Base-by-base conservation (phyloP, 1,140 invertebrate species). In the Nixonia krombeini region DNA sequence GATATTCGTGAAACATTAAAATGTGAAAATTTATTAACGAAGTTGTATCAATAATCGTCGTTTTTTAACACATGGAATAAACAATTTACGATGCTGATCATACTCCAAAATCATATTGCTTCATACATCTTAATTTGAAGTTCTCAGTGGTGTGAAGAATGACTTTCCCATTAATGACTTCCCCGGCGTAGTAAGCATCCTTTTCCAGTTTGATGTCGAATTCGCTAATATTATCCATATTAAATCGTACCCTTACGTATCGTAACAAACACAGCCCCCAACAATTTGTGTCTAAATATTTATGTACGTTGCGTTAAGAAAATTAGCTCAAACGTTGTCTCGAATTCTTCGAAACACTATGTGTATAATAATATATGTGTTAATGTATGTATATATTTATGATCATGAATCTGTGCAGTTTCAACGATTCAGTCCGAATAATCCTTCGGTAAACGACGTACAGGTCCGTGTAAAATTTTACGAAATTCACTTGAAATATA, bases 181-280 rank as follows among this genome's bases (percentile, higher is more conserved):
- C 92, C 0, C 92, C 92, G 23, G 92, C 91, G 76, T 93, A 93
- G 81, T 92, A 93, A 81, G 90, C 87, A 73, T 92, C 91, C 70
- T 90, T 91, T 72, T 93, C 91, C 33, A 94, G 79, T 63, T 90
- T 87, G 57, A 94, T 92, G 75, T 94, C 92, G 74, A 93, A 93
- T 77, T 92, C 91, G 53, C 88, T 86, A 51, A 94, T 92, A 84
- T 92, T 92, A 86, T 94, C 92, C 92, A 94, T 93, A 5, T 5
- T 57, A 42, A 7, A 33, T 13, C 12, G 2, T 7, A 13, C 1
- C 13, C 7, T 13, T 35, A 3, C 13, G 6, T 12, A 13, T 2
- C 2, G 12, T 10, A 10, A 35, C 12, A 13, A 13, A 21, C 6
- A n/a, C 12, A 4, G 29, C 29, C 4, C 25, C 25, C 25, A 9